Evolutionary conservation across 2,797 vertebrate genomes (phyloP), one percentile per base, ranked within the genome.

Genomic region (Neosalanx taihuensis): DNA sequence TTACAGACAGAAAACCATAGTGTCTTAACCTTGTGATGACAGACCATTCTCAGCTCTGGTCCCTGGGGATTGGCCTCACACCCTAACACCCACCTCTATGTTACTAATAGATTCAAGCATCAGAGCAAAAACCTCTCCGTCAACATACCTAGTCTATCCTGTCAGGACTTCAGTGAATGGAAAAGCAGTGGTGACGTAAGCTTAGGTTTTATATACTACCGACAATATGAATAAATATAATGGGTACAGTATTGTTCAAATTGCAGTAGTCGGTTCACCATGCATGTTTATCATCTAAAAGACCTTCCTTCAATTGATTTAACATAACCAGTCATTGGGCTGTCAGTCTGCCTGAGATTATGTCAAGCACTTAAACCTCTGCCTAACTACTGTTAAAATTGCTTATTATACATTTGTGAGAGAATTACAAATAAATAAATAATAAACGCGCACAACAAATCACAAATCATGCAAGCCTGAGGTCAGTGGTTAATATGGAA

Each of bases 341-440:
- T 79, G 81, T 87, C 85, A 81, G 84, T 90, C 88, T 87, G 76
- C 80, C 75, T 61, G 64, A 93, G 92, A 92, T 93, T 92, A 93
- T 92, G 88, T 88, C 87, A 85, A 93, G 89, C 89, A 89, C 84
- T 89, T 90, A 82, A 88, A 92, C 89, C 88, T 93, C 90, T 90
- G 91, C 86, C 86, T 92, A 93, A 91, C 89, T 90, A 90, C 90
- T 92, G 91, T 90, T 92, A 91, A 90, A 92, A 93, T 94, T 93
- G 90, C 91, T 92, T 90, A 92, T 92, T 90, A 92, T 91, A 90
- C 86, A 85, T 90, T 90, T 93, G 90, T 93, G 91, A 93, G 92
- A 84, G 86, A 93, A 91, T 91, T 90, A 90, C 90, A 26, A 26
- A 26, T 1, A 26, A 26, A 1, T 26, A 26, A 26, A 26, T 26